These are phyloP conservation scores for Autographa pulchrina DNA, from an alignment of 2,888 invertebrate species.

Conservation along the genomic window DNA sequence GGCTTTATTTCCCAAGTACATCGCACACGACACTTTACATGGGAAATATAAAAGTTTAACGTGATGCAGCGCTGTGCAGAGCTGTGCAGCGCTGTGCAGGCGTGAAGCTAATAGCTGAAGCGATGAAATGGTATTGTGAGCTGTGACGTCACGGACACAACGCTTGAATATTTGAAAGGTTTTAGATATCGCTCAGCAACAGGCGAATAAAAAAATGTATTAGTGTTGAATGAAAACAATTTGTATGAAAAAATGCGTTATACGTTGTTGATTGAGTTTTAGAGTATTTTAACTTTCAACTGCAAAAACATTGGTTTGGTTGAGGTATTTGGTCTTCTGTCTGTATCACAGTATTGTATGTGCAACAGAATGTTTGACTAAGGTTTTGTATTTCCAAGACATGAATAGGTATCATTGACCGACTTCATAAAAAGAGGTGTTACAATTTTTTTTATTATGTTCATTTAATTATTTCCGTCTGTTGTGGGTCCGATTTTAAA, in stretches of 20 bases:
- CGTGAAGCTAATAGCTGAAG: constrained; percentile 23
- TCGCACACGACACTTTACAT: neutral
- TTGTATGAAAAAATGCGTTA: neutral
- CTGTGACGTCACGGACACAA: neutral
- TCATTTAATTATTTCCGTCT: too few relatives aligned
- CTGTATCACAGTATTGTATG: too few relatives aligned
- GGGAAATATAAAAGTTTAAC: constrained; percentile 21
- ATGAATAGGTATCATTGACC: too few relatives aligned
- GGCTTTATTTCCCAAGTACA: neutral
- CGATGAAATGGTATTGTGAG: constrained; percentile 15
- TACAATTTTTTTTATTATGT: too few relatives aligned
- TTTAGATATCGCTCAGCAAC: neutral
- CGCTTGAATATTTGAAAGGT: constrained; percentile 6
- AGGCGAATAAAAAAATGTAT: neutral
- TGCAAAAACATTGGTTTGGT: too few relatives aligned
- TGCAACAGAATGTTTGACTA: too few relatives aligned
- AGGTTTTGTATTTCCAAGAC: too few relatives aligned
- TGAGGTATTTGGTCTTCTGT: too few relatives aligned
- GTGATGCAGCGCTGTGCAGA: constrained; percentile 18
- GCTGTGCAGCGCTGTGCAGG: constrained; percentile 19
- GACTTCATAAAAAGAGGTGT: too few relatives aligned
- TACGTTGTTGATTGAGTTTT: too few relatives aligned
- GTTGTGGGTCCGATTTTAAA: too few relatives aligned
- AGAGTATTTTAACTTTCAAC: too few relatives aligned
- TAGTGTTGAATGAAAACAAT: neutral